Evolutionary conservation across 2,113 vertebrate genomes (phyloP).

Genomic region (Cercopithecus mona): DNA sequence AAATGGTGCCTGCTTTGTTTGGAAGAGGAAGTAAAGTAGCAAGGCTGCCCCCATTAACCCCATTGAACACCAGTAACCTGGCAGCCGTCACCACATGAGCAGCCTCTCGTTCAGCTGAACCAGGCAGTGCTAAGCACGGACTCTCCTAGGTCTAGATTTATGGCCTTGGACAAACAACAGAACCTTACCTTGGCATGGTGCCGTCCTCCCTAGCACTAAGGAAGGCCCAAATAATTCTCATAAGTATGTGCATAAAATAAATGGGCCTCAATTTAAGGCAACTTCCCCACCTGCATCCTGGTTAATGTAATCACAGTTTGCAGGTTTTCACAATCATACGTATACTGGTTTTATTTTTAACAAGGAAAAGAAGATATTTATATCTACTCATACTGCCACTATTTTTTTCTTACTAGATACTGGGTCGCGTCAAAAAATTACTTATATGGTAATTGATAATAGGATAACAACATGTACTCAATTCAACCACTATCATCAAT

Average conservation of each 20-base stretch:
- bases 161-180: slow-evolving; percentile 52
- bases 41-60: background rate
- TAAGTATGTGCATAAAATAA: slow-evolving; percentile 50
- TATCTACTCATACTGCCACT: background rate
- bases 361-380: slow-evolving; percentile 59
- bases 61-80: background rate
- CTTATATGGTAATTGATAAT: slow-evolving; percentile 40
- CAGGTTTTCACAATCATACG: background rate
- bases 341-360: slow-evolving; percentile 44
- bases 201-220: slow-evolving; percentile 37
- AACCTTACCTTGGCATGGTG: slow-evolving; percentile 24
- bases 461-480: slow-evolving; percentile 31
- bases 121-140: slow-evolving; percentile 35
- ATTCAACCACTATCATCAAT: slow-evolving; percentile 69
- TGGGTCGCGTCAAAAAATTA: slow-evolving; percentile 36
- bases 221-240: slow-evolving; percentile 61
- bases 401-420: background rate
- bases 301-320: slow-evolving; percentile 10
- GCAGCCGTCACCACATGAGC: background rate
- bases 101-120: background rate
- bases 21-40: slow-evolving; percentile 8
- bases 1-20: background rate
- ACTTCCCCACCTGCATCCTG: slow-evolving; percentile 30
- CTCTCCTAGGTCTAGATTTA: slow-evolving; percentile 52
- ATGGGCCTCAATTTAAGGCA: slow-evolving; percentile 53